Evolutionary conservation across 2,797 vertebrate genomes (phyloP).

Genomic region (Mionectes olivaceus): DNA sequence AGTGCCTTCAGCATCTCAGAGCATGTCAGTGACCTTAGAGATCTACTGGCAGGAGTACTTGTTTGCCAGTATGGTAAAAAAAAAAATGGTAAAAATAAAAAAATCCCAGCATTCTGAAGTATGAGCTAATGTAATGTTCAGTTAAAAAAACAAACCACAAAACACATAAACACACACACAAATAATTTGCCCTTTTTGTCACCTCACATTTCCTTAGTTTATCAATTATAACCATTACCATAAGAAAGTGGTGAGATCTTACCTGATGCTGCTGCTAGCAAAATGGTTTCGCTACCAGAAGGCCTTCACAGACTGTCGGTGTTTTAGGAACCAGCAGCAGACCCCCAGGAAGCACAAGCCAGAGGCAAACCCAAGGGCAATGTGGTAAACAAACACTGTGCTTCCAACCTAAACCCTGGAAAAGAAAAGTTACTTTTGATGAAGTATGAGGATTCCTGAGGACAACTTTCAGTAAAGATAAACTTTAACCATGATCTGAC

Average conservation of each 20-base stretch:
- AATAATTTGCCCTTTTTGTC: not conserved
- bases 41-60: not conserved
- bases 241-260: not conserved
- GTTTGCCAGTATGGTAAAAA: not conserved
- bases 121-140: not conserved
- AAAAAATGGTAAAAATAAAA: not conserved
- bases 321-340: not conserved
- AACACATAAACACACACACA: not conserved
- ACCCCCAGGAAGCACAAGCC: not conserved
- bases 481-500: constrained; percentile 30
- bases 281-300: not conserved
- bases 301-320: not conserved
- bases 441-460: constrained; percentile 50
- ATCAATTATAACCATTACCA: not conserved
- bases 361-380: not conserved
- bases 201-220: not conserved
- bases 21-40: not conserved
- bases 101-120: not conserved
- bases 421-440: constrained; percentile 52
- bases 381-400: not conserved
- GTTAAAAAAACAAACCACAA: not conserved
- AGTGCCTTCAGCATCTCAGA: not conserved
- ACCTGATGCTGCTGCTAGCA: not conserved
- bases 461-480: constrained; percentile 43
- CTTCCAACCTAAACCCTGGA: not conserved